phyloP scores from a whole-genome alignment of 2,113 vertebrate species.

The Polyodon spathula region DNA sequence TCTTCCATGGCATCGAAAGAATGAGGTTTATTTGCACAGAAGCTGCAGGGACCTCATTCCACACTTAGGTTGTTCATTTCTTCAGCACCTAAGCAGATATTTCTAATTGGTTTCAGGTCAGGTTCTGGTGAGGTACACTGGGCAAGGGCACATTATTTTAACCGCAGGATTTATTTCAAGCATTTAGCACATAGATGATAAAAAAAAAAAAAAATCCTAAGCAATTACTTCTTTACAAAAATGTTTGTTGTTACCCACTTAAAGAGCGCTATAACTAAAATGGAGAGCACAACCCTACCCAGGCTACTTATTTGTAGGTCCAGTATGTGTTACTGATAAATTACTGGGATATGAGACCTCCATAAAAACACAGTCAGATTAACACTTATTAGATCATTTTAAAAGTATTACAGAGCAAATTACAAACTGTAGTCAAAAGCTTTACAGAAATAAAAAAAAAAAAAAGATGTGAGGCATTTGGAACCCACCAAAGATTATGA shows the following conservation, averaged over 20 bases:
- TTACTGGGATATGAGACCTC: no score
- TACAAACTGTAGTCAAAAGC: no score
- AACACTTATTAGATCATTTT: no score
- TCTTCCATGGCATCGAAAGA: conserved; percentile 19
- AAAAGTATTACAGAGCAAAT: no score
- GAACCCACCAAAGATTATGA: no score
- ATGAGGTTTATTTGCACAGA: conserved; percentile 34
- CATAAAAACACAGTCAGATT: no score
- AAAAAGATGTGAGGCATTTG: no score
- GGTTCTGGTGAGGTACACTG: conserved; percentile 5
- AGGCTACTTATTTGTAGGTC: background rate
- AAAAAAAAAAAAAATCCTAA: conserved; percentile 11
- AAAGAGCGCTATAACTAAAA: background rate
- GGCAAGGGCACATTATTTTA: conserved; percentile 24
- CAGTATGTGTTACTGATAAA: no score
- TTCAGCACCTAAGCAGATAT: conserved; percentile 26
- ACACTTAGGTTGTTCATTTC: conserved; percentile 29
- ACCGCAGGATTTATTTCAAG: conserved; percentile 18
- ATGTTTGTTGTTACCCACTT: background rate
- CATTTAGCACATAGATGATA: conserved; percentile 10
- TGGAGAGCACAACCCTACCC: background rate
- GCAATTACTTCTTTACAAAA: background rate
- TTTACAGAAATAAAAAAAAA: no score
- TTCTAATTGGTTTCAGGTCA: conserved; percentile 23
- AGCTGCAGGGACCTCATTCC: conserved; percentile 19